These are phyloP conservation scores for Diorhabda elongata DNA, from an alignment of 1,140 invertebrate species.

Conservation along the genomic window DNA sequence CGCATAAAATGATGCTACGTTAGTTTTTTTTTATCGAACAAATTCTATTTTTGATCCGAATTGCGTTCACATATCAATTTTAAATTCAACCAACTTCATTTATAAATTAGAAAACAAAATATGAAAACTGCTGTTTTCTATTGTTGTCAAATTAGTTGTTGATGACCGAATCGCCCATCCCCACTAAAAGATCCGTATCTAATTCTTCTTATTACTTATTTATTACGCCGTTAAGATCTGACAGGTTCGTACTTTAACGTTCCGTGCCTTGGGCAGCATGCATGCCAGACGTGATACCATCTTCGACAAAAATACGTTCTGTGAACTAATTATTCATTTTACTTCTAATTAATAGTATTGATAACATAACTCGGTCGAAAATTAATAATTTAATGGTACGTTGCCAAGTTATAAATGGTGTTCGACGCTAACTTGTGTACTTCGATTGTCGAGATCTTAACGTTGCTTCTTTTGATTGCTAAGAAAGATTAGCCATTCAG, in stretches of 20 bases:
- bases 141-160: no score
- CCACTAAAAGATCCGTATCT: conserved; percentile 5
- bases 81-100: no score
- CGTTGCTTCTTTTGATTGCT: neutral
- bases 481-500: conserved; percentile 11
- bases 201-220: conserved; percentile 11
- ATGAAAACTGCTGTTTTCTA: no score
- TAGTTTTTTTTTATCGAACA: conserved; percentile 8
- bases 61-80: neutral
- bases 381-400: conserved; percentile 19
- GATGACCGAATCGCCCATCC: neutral
- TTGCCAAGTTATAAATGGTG: conserved; percentile 17
- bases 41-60: neutral
- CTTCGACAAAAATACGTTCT: conserved; percentile 10
- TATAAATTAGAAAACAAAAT: no score
- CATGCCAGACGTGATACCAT: conserved; percentile 11
- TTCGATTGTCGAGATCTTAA: conserved; percentile 1
- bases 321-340: conserved; percentile 16
- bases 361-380: conserved; percentile 18
- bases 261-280: conserved; percentile 4
- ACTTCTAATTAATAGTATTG: conserved; percentile 21
- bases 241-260: conserved; percentile 15
- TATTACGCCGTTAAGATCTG: conserved; percentile 18
- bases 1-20: conserved; percentile 3
- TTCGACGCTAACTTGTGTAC: neutral